These are phyloP conservation scores for Tachypleus tridentatus DNA, from an alignment of 1,140 invertebrate genomes.

Conservation along the genomic window DNA sequence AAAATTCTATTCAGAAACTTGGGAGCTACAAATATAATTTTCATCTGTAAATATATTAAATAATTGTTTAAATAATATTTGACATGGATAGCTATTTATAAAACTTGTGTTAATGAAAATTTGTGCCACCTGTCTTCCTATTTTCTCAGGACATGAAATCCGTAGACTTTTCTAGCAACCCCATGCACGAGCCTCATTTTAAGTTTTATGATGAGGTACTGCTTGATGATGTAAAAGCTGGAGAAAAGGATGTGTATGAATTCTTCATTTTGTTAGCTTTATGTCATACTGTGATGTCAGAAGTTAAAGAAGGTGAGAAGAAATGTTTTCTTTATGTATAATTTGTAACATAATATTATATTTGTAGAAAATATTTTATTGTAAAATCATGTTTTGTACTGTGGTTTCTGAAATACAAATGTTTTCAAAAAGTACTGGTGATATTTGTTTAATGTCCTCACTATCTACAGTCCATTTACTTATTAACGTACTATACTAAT, in stretches of 20 bases:
- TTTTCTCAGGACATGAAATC: slow-evolving; percentile 51
- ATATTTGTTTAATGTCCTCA: no score
- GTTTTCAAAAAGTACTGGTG: no score
- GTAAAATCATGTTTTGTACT: no score
- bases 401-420: no score
- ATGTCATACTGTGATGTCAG: slow-evolving; percentile 97
- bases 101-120: slow-evolving; percentile 1
- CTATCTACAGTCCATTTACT: no score
- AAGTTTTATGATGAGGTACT: slow-evolving; percentile 84
- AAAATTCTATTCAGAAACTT: no score
- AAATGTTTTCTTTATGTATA: no score
- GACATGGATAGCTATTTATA: no score
- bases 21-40: slow-evolving; percentile 6
- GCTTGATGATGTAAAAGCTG: slow-evolving; percentile 61
- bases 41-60: slow-evolving; percentile 5
- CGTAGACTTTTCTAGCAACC: slow-evolving; percentile 89
- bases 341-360: no score
- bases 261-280: slow-evolving; percentile 83
- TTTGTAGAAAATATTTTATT: no score
- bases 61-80: not conserved
- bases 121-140: not conserved
- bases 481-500: no score
- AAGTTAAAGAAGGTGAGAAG: slow-evolving; percentile 61
- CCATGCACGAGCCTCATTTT: slow-evolving; percentile 80
- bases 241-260: slow-evolving; percentile 56